These are phyloP conservation scores for Tychaedon coryphoeus DNA, from an alignment of 2,113 vertebrate species.

Conservation along the genomic window DNA sequence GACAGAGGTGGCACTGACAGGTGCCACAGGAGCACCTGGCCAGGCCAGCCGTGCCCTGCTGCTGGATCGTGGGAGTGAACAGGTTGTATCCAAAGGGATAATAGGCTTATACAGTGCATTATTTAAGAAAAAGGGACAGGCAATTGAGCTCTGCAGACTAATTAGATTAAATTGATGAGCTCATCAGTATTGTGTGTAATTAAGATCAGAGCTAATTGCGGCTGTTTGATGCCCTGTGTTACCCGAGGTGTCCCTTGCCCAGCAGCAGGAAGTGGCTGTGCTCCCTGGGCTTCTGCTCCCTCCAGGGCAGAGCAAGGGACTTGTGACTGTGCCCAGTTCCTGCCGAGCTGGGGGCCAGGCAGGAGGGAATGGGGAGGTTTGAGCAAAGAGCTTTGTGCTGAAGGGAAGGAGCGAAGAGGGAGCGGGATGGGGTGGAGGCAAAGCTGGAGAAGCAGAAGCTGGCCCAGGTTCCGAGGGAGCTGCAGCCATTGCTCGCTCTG, in stretches of 20 bases:
- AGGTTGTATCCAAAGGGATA: not conserved
- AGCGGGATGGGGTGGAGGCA: not conserved
- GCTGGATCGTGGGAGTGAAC: rapidly evolving
- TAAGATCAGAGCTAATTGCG: conserved; percentile 43
- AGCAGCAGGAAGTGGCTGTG: not conserved
- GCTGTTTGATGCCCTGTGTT: not conserved
- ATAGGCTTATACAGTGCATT: not conserved
- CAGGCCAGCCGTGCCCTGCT: not conserved
- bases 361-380: not conserved
- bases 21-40: not conserved
- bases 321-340: rapidly evolving
- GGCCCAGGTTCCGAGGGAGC: not conserved
- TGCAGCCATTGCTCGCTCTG: not conserved
- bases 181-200: conserved; percentile 46
- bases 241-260: not conserved
- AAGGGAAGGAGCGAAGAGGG: rapidly evolving
- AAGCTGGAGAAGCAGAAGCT: not conserved
- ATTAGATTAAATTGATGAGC: conserved; percentile 57
- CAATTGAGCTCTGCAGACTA: conserved; percentile 40
- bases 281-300: not conserved
- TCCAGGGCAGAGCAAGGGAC: not conserved
- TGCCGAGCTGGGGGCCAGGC: not conserved
- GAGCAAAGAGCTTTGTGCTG: not conserved
- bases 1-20: rapidly evolving
- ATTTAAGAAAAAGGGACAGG: conserved; percentile 46